These are phyloP conservation scores for Calliopum simillimum DNA, from an alignment of 2,888 invertebrate species.

Conservation along the genomic window DNA sequence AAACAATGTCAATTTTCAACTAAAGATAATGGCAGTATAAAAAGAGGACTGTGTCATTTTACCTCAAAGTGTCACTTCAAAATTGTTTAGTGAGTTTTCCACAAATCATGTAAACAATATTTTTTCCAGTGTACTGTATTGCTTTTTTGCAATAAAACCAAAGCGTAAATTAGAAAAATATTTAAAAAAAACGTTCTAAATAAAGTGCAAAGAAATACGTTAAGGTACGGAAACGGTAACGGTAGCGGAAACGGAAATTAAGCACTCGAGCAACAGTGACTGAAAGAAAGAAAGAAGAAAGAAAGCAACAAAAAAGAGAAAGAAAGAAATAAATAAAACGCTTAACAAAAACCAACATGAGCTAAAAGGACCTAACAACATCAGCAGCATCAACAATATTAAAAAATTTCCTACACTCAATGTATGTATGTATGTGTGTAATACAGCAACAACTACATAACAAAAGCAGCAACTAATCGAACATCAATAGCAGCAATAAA, in stretches of 20 bases:
- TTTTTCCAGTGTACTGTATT: too few relatives aligned
- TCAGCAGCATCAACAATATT: constrained; percentile 4
- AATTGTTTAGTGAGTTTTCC: too few relatives aligned
- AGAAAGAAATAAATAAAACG: neutral
- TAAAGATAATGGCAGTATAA: too few relatives aligned
- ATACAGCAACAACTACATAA: constrained; percentile 3
- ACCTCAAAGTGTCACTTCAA: too few relatives aligned
- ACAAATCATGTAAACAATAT: too few relatives aligned
- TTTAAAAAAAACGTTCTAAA: neutral
- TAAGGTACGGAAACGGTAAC: neutral
- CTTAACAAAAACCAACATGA: neutral
- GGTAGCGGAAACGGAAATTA: constrained; percentile 16
- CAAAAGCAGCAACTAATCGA: neutral
- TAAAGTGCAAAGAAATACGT: neutral
- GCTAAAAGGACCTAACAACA: neutral
- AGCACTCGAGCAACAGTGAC: neutral
- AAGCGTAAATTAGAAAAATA: constrained; percentile 6
- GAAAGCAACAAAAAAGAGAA: neutral
- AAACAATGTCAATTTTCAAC: too few relatives aligned
- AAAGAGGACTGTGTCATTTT: too few relatives aligned
- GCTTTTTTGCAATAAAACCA: neutral
- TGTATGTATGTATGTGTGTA: constrained; percentile 5
- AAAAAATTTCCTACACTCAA: too few relatives aligned
- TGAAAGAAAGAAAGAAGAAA: neutral
- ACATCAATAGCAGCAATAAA: neutral